Base-by-base conservation (phyloP, 1,140 invertebrate species). In the Nixonia krombeini region DNA sequence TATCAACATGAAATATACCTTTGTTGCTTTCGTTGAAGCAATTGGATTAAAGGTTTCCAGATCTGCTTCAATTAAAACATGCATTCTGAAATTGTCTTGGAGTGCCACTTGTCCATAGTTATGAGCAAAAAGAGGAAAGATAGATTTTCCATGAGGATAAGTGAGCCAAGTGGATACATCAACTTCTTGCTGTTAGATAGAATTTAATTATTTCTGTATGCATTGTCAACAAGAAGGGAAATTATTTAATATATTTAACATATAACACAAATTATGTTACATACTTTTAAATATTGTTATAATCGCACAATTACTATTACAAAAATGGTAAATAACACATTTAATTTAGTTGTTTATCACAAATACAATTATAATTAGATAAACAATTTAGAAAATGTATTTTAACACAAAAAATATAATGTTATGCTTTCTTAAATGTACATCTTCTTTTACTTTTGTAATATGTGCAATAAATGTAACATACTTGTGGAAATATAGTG, bases 111-210 rank as follows among this genome's bases (percentile, higher is more conserved):
- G 67, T 13, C 46, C 62, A 44, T 59, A 64, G 26, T 82, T 80
- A 50, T 76, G 62, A 16, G 77, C 58, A 29, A 77, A 77, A 16
- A 89, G 80, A 2, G 88, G 88, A 73, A 89, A 88, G 25, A 83
- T 58, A 12, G 82, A 85, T 41, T 75, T 78, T 51, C 86, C 86
- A 58, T 61, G 73, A 1, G 85, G 84, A 72, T 86, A 88, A 8
- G 69, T 65, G 12, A 88, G 71, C 89, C 88, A 90, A 37, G 82
- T 76, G 1, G 80, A 84, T n/a, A 88, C 68, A 51, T 85, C 78
- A 44, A 87, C 63, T 50, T 76, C 74, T 86, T 86, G 85, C 84
- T 85, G 52, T 10, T 53, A n/a, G 68, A 52, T 10, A 62, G 47
- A 78, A 64, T 52, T 76, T 75, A 21, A 75, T 15, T 8, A 78